These are phyloP conservation scores for Pogonomyrmex californicus DNA, from an alignment of 1,140 invertebrate species.

Conservation along the genomic window DNA sequence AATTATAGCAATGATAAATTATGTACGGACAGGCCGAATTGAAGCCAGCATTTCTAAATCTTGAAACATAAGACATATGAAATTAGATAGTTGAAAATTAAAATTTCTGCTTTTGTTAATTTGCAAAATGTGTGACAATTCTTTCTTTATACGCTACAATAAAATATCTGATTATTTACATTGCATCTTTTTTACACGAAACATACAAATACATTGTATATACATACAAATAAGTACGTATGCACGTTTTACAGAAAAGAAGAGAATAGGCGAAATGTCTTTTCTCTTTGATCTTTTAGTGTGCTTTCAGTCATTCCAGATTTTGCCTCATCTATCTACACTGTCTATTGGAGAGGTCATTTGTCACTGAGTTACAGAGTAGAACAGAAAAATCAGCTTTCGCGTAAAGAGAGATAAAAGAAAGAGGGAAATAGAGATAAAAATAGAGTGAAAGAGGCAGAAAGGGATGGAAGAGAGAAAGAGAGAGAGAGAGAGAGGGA, in stretches of 20 bases:
- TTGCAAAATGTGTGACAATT: neutral
- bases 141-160: neutral
- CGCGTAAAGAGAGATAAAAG: slow-evolving; percentile 49
- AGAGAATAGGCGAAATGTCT: neutral
- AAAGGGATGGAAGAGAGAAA: neutral
- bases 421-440: slow-evolving; percentile 25
- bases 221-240: neutral
- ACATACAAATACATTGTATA: neutral
- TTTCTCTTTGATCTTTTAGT: slow-evolving; percentile 2
- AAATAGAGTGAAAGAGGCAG: slow-evolving; percentile 2
- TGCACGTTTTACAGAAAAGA: neutral
- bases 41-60: neutral
- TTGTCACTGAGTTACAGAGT: slow-evolving; percentile 66
- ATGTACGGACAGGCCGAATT: neutral
- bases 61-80: neutral
- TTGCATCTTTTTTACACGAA: neutral
- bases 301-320: slow-evolving; percentile 11
- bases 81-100: neutral
- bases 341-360: slow-evolving; percentile 61
- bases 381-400: slow-evolving; percentile 74
- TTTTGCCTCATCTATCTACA: slow-evolving; percentile 35
- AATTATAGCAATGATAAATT: too few species aligned
- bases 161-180: neutral
- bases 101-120: neutral
- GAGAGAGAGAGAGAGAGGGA: slow-evolving; percentile 19